Evolutionary conservation across 2,113 vertebrate genomes (phyloP), one percentile per base, ranked within the genome.

Genomic region (Larimichthys polyactis): DNA sequence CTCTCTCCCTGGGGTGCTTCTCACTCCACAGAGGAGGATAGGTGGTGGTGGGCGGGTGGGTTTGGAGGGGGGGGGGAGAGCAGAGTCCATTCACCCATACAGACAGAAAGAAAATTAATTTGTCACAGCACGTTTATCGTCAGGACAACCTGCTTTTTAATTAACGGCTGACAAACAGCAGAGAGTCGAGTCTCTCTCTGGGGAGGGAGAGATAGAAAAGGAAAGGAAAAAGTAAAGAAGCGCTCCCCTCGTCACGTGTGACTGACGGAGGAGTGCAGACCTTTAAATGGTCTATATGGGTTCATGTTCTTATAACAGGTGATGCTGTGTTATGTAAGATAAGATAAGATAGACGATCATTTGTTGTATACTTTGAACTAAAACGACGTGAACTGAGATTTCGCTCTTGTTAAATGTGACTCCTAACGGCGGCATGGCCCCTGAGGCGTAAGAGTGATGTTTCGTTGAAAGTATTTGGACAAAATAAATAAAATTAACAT

Each of bases 111-210:
- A 73, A 92, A 89, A 93, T 92, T 82, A 89, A 92, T 94, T 91
- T 91, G 87, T 91, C 75, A 90, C 88, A 86, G 88, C 64, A 16
- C 27, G 55, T 90, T 91, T 82, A 92, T 93, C 81, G 82, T 81
- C 91, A 87, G 89, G 92, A 92, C 92, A 92, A 90, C 91, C 78
- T 78, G 81, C 57, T 70, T 86, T 92, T 91, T 92, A 93, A 94
- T 94, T 90, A 93, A 86, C 63, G 62, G 43, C 83, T 81, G 75
- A 93, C 87, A 88, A 89, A 84, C 85, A 68, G 86, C 44, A 59
- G 70, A 59, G 79, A 19, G 78, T 54, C 0, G 66, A 40, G 65
- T 81, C 48, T 83, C 70, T 89, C 78, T 85, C 75, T 32, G 60
- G 86, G 71, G 87, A 71, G 5, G 11, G 27, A 52, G 36, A 55